These are phyloP conservation scores for Chrysochloris asiatica DNA, from an alignment of 2,113 vertebrate species.

Conservation along the genomic window DNA sequence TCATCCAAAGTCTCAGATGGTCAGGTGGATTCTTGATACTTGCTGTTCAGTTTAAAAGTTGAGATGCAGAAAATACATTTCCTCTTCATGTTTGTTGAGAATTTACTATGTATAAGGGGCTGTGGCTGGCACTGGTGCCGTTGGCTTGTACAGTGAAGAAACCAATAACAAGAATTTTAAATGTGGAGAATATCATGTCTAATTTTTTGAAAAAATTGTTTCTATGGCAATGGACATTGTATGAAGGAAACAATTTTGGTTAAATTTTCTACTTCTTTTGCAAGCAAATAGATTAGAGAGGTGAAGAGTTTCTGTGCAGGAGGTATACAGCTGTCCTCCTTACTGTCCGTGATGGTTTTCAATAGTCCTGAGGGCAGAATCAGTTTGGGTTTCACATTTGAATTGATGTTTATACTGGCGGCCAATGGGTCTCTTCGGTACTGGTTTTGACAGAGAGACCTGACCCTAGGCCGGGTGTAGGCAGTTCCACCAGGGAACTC, in stretches of 20 bases:
- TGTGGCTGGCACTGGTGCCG: neutral
- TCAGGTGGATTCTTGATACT: neutral
- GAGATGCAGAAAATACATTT: neutral
- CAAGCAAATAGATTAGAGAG: slow-evolving; percentile 9
- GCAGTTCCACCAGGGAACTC: neutral
- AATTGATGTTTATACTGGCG: neutral
- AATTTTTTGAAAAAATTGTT: slow-evolving; percentile 40
- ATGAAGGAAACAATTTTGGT: slow-evolving; percentile 37
- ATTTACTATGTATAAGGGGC: neutral
- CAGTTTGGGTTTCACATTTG: slow-evolving; percentile 40
- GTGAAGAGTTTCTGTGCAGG: slow-evolving; percentile 15
- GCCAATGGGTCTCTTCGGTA: neutral
- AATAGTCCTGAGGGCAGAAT: slow-evolving; percentile 3
- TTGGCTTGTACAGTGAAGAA: slow-evolving; percentile 6
- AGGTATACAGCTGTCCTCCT: neutral
- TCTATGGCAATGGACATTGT: slow-evolving; percentile 7
- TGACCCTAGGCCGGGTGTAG: too few relatives aligned
- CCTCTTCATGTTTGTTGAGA: neutral
- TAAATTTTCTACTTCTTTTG: slow-evolving; percentile 4
- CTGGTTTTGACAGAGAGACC: neutral
- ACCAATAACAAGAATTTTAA: slow-evolving; percentile 13
- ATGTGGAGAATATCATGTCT: neutral
- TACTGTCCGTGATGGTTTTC: neutral
- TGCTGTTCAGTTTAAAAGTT: slow-evolving; percentile 12
- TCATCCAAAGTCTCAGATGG: neutral